A percentile compares a stretch with the other conserved stretches of the same genome.
Conservation (phyloP, 2,797 vertebrate species). For the Sebastes cheni region DNA sequence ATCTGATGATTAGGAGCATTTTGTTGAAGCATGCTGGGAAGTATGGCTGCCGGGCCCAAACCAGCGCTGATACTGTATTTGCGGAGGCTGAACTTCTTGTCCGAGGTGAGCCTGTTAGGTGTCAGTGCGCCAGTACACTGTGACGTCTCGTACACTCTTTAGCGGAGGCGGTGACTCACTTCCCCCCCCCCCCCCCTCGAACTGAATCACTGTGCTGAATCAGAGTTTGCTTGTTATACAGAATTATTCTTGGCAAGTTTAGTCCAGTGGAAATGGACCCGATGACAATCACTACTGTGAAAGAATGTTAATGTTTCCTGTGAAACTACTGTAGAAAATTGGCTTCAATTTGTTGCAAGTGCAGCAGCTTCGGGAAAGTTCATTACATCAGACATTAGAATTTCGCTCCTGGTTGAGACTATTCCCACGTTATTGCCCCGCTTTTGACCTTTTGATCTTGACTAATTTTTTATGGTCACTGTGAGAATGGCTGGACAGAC, state of each 20-base stretch:
- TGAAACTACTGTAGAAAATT: conserved; percentile 10
- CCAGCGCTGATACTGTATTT: conserved; percentile 90
- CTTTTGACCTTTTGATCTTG: conserved; percentile 39
- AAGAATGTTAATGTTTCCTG: neutral
- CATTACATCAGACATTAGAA: conserved; percentile 24
- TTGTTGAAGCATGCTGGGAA: conserved; percentile 95
- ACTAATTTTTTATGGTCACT: conserved; percentile 32
- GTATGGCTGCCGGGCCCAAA: conserved; percentile 94
- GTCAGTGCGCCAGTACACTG: conserved; percentile 9
- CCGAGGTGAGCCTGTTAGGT: conserved; percentile 87
- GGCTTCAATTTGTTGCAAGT: neutral
- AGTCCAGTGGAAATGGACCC: neutral
- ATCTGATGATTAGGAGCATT: conserved; percentile 99
- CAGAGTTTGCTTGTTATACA: neutral
- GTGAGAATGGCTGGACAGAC: conserved; percentile 45
- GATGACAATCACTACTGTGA: neutral
- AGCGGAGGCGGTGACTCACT: neutral
- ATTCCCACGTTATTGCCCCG: conserved; percentile 16
- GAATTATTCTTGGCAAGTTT: neutral
- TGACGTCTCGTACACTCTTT: neutral
- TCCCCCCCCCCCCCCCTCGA: neutral
- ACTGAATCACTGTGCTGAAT: neutral
- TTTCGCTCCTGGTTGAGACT: conserved; percentile 14
- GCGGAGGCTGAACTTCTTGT: conserved; percentile 95
- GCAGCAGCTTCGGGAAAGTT: conserved; percentile 1